Percentiles rank a stretch among this genome's conserved stretches.
These are phyloP conservation scores for Pyrochroa serraticornis DNA, from an alignment of 2,888 invertebrate genomes.

Conservation along the genomic window DNA sequence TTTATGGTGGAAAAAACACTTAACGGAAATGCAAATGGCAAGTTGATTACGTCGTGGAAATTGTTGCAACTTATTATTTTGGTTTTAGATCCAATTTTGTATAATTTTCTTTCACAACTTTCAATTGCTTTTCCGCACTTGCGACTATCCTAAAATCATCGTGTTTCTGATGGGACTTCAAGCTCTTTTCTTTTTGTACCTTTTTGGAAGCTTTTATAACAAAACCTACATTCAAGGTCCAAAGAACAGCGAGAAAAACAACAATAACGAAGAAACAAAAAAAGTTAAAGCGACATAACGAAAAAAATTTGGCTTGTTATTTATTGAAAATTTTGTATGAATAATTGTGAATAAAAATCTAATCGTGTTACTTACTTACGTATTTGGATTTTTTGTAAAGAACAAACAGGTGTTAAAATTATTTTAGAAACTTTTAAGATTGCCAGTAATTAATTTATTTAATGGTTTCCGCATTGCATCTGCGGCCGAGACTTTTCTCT, in stretches of 20 bases:
- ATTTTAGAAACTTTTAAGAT: too few relatives aligned
- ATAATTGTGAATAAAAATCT: neutral
- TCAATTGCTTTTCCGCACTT: constrained; percentile 66
- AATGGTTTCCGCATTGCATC: too few relatives aligned
- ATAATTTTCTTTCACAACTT: constrained; percentile 77
- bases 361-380: too few relatives aligned
- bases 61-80: constrained; percentile 8
- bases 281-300: constrained; percentile 31
- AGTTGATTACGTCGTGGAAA: constrained; percentile 33
- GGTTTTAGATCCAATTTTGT: constrained; percentile 73
- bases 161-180: constrained; percentile 69
- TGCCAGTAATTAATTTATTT: too few relatives aligned
- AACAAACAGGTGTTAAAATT: too few relatives aligned
- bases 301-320: neutral
- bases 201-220: constrained; percentile 79
- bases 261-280: constrained; percentile 31
- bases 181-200: constrained; percentile 74
- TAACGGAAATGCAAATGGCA: constrained; percentile 91
- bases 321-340: constrained; percentile 12
- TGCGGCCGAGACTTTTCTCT: too few relatives aligned
- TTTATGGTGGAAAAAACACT: constrained; percentile 93
- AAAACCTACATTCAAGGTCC: constrained; percentile 64
- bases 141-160: constrained; percentile 74
- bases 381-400: too few relatives aligned
- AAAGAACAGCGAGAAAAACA: constrained; percentile 28